Evolutionary conservation across 2,113 vertebrate genomes (phyloP), one percentile per base, ranked within the genome.

Genomic region (Bucco capensis): DNA sequence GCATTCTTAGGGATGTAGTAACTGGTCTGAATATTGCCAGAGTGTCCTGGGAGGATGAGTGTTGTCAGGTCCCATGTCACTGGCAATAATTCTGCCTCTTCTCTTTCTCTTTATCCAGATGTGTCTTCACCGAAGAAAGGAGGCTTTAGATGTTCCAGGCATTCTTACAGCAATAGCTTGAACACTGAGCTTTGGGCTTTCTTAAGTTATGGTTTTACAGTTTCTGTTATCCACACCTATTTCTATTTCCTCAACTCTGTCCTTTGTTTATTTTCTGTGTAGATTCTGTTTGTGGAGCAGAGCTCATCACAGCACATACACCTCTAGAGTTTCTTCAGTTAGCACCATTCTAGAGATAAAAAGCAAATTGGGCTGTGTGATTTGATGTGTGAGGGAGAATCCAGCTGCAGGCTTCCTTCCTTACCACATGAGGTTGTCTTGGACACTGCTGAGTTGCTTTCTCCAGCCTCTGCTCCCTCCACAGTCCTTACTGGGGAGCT

Each of bases 151-250:
- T 16, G 76, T 65, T 35, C 62, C 83, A 82, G 88, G 74, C 62
- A 3, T 78, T 90, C 88, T 81, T 78, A 77, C 47, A 82, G 93
- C 94, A 86, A 73, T 69, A 94, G 84, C 37, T 84, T 89, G 66
- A 61, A 51, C 64, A 33, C 56, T 72, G 9, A 57, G 79, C 86
- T 93, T 80, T 84, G 88, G 79, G 69, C 85, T 91, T 78, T 76
- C 81, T 75, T 86, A 88, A 94, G 57, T 93, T 91, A 89, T 0
- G 64, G 65, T 22, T 90, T 89, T 76, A 24, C 79, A 15, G 57
- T 79, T 91, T 78, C 61, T 0, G 0, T 89, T 93, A 84, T 21
- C 54, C 71, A 40, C 61, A 72, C 73, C 40, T 61, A 30, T 61
- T 70, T 58, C 42, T 54, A 14, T 33, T 90, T 83, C 56, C 37